phyloP scores from a whole-genome alignment of 2,888 invertebrate genomes.

The Troilus luridus region DNA sequence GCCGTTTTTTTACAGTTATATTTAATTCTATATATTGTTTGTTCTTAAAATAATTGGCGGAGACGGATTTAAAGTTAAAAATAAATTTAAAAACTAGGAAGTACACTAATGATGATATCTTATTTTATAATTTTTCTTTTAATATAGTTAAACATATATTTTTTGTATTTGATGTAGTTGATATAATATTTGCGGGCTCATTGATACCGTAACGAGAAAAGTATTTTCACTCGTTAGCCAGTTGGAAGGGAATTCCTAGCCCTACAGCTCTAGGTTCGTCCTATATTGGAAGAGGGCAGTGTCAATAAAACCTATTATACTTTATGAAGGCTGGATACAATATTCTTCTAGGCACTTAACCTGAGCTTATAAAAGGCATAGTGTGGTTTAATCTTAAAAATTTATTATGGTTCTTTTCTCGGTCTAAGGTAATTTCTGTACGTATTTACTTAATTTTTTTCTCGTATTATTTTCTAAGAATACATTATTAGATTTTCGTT shows the following conservation, averaged over 20 bases:
- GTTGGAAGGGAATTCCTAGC: neutral
- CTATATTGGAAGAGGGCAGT: constrained; percentile 42
- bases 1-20: no score
- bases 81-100: no score
- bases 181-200: neutral
- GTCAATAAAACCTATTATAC: constrained; percentile 29
- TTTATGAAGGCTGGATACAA: constrained; percentile 27
- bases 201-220: neutral
- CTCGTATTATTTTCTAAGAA: no score
- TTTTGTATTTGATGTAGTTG: neutral
- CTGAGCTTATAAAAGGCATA: neutral
- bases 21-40: no score
- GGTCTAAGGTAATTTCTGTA: no score
- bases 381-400: neutral
- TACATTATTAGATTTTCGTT: no score
- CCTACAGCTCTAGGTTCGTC: neutral
- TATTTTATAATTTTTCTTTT: neutral
- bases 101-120: neutral
- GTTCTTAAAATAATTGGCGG: no score
- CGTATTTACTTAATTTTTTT: no score
- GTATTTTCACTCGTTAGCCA: neutral
- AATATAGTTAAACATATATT: neutral
- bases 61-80: no score
- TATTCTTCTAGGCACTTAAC: constrained; percentile 11
- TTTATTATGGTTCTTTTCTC: neutral